Base-by-base conservation (phyloP, 30 jellyfish, hydroid and myxozoan genomes). In the Aurelia aurita region DNA sequence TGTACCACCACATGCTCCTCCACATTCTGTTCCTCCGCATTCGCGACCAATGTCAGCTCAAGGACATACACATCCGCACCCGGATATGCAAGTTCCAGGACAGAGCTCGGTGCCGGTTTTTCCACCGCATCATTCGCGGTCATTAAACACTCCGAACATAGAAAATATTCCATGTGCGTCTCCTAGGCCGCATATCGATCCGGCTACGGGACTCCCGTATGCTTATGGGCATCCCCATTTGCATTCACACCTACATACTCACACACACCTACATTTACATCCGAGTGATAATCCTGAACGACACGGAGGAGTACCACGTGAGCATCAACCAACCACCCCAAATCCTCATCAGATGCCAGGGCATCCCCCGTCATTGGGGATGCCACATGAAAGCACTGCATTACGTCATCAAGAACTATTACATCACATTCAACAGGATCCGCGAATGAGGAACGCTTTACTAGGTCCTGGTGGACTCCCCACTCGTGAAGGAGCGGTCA, bases 251-350 rank as follows among this genome's bases (percentile, higher is more conserved):
- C 66, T 82, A 11, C 99, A 95, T 63, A 95, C 97, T 13, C 99
- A 95, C 80, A 95, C 99, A 39, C 99, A 95, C 92, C 91, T 95
- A 43, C 99, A 95, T 76, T 79, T 95, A 74, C 99, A 95, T 67
- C 97, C 97, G 15, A 95, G 90, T 85, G 99, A 94, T 22, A 80
- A 25, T 23, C 71, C 67, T 20, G 78, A 79, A 34, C 62, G 91
- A 28, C 89, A 80, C 66, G 78, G 73, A 28, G 67, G 60, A 31
- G 71, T 47, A 27, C 89, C 87, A 21, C 93, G 85, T 3, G 93
- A 79, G 27, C 97, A 88, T 16, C 96, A 77, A n/a, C 88, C 85
- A 16, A 15, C 81, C 15, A 68, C 84, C 10, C 23, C 86, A n/a
- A 79, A 46, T 69, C 79, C 90, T 15, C 91, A 73, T 70, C 97